Conservation (phyloP, 2,888 invertebrate genomes). For the Rhopalosiphum nymphaeae region DNA sequence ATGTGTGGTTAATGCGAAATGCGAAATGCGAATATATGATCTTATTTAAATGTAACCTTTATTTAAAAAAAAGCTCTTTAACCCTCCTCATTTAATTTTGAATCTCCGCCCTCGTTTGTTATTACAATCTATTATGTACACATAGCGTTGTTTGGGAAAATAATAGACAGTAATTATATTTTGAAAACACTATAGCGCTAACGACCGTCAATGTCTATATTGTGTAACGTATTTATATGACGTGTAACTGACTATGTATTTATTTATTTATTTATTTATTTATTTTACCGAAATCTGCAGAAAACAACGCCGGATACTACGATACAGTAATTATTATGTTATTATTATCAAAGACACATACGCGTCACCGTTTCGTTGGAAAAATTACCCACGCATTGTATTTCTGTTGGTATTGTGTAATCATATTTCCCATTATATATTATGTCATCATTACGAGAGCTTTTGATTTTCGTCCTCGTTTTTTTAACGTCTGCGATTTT, state of each 20-base stretch:
- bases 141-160: background rate
- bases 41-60: background rate
- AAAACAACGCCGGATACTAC: background rate
- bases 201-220: background rate
- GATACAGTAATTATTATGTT: background rate
- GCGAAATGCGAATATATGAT: too few species aligned
- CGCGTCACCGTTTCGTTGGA: background rate
- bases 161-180: slow-evolving; percentile 3
- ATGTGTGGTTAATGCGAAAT: too few species aligned
- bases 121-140: background rate
- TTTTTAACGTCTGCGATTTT: background rate
- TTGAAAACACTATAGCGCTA: slow-evolving; percentile 3
- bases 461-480: background rate
- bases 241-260: too few species aligned
- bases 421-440: background rate
- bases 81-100: background rate
- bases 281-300: background rate
- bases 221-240: background rate
- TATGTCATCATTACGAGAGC: background rate
- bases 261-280: too few species aligned
- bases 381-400: background rate
- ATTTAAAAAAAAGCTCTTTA: background rate
- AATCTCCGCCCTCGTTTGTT: background rate
- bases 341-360: background rate
- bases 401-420: background rate